A percentile compares a stretch with the other conserved stretches of the same genome.
Conservation (phyloP, 92 coral and sea anemone species). For the Paragorgia papillata region DNA sequence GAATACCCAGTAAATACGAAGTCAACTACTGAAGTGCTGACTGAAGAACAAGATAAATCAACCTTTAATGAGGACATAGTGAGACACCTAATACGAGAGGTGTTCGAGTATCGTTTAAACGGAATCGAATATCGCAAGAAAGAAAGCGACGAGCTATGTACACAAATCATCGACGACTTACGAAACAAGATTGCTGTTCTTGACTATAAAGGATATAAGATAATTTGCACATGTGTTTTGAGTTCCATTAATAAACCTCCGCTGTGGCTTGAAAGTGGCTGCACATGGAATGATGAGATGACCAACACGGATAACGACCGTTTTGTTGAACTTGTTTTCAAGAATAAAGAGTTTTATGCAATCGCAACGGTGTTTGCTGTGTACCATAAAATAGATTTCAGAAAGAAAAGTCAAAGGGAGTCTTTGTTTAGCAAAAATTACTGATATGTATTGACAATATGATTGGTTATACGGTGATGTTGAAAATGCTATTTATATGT, state of each 20-base stretch:
- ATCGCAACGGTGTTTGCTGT: slow-evolving; percentile 90
- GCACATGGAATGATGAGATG: slow-evolving; percentile 81
- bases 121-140: slow-evolving; percentile 68
- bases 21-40: slow-evolving; percentile 8
- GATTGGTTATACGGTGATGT: too few species aligned
- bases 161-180: slow-evolving; percentile 58
- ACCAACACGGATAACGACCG: slow-evolving; percentile 67
- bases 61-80: slow-evolving; percentile 55
- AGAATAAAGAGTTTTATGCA: slow-evolving; percentile 75
- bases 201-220: slow-evolving; percentile 68
- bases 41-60: neutral
- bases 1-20: slow-evolving; percentile 29
- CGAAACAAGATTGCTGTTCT: slow-evolving; percentile 69
- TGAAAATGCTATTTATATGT: neutral
- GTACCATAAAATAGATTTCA: slow-evolving; percentile 52
- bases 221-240: slow-evolving; percentile 78
- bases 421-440: slow-evolving; percentile 33
- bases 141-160: slow-evolving; percentile 61
- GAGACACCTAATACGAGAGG: slow-evolving; percentile 66
- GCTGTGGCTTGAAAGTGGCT: slow-evolving; percentile 80
- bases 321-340: slow-evolving; percentile 85
- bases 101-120: slow-evolving; percentile 65
- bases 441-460: too few species aligned
- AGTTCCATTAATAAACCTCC: slow-evolving; percentile 66
- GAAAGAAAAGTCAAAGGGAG: slow-evolving; percentile 24